A percentile compares a stretch with the other conserved stretches of the same genome.
Conservation (phyloP, 1,140 invertebrate genomes). For the Drosophila oshimai region DNA sequence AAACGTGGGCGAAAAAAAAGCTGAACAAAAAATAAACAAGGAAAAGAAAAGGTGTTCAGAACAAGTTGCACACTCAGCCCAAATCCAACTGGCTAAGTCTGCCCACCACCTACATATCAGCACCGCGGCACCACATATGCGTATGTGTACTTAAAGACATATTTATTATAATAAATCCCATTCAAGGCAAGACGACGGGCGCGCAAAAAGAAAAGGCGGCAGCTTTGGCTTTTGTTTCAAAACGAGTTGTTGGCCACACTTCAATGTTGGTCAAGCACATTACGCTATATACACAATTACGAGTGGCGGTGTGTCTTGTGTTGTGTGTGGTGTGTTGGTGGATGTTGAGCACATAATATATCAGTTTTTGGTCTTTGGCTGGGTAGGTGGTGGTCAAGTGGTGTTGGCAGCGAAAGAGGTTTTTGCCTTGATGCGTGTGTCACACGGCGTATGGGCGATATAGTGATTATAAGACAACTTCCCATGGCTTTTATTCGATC, state of each 20-base stretch:
- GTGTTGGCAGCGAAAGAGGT: conserved; percentile 9
- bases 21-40: background rate
- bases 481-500: background rate
- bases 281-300: conserved; percentile 41
- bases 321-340: conserved; percentile 2
- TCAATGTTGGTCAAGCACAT: conserved; percentile 75
- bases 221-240: conserved; percentile 66
- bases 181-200: conserved; percentile 5
- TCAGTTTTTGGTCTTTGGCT: conserved; percentile 27
- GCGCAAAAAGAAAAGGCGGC: conserved; percentile 44
- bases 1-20: conserved; percentile 60
- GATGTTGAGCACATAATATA: conserved; percentile 15
- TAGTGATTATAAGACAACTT: conserved; percentile 56
- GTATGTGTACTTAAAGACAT: conserved; percentile 27
- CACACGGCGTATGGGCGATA: conserved; percentile 69
- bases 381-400: conserved; percentile 68
- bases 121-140: conserved; percentile 31
- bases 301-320: background rate
- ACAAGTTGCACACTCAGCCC: conserved; percentile 65
- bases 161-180: conserved; percentile 54
- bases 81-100: conserved; percentile 36
- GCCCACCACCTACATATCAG: conserved; percentile 15
- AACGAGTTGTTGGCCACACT: conserved; percentile 62
- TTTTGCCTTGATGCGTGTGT: conserved; percentile 40
- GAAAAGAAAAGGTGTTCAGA: conserved; percentile 67